phyloP scores from a whole-genome alignment of 2,797 vertebrate genomes.

The Loris lydekkerianus region DNA sequence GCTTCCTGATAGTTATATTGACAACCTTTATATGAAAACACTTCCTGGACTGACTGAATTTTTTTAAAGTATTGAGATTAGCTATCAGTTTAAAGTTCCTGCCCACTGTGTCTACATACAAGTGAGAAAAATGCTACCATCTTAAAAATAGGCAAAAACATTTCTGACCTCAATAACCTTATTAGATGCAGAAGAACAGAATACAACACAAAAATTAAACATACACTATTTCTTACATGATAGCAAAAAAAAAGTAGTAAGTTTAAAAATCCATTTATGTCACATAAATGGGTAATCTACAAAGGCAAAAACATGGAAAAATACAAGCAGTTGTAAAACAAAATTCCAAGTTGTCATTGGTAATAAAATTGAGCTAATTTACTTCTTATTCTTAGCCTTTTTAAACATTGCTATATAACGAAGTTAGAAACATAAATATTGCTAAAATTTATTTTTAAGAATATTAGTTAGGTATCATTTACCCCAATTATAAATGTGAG shows the following conservation, averaged over 20 bases:
- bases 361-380: conserved; percentile 13
- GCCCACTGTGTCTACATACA: not conserved
- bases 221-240: not conserved
- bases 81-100: not conserved
- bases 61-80: not conserved
- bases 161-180: not conserved
- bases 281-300: not conserved
- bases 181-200: not conserved
- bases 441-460: not conserved
- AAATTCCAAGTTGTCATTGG: not conserved
- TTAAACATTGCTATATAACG: not conserved
- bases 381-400: conserved; percentile 1
- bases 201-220: not conserved
- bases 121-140: not conserved
- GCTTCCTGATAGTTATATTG: not conserved
- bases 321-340: not conserved
- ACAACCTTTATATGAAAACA: not conserved
- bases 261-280: not conserved
- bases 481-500: not conserved
- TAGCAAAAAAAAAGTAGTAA: not conserved
- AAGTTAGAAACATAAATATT: conserved; percentile 33
- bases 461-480: not conserved
- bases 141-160: not conserved
- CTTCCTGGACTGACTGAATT: not conserved
- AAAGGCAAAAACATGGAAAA: not conserved